A percentile compares a stretch with the other conserved stretches of the same genome.
Evolutionary conservation across 2,888 invertebrate genomes (phyloP).

Genomic region (Drosophila pegasa): DNA sequence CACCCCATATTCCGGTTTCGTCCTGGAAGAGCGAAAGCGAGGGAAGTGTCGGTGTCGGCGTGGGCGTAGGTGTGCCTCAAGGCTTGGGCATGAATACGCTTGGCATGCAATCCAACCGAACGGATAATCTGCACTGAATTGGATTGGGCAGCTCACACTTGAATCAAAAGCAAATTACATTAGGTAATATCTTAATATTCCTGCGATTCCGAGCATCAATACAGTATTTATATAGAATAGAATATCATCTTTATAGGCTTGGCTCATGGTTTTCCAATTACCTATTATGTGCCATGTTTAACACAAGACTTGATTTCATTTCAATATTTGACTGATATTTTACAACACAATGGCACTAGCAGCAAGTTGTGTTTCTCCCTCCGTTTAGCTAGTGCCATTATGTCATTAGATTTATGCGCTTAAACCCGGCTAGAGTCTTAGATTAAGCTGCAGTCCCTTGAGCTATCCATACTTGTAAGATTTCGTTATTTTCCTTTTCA

Average conservation of each 20-base stretch:
- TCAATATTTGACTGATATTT: constrained; percentile 69
- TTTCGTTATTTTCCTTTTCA: constrained; percentile 18
- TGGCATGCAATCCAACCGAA: constrained; percentile 60
- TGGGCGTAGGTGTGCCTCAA: constrained; percentile 56
- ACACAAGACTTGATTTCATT: constrained; percentile 74
- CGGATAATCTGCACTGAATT: constrained; percentile 67
- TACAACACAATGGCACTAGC: constrained; percentile 44
- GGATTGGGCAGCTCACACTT: constrained; percentile 6
- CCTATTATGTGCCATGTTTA: constrained; percentile 72
- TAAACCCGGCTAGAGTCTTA: constrained; percentile 34
- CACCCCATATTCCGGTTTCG: constrained; percentile 94
- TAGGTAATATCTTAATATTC: constrained; percentile 42
- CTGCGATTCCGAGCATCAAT: constrained; percentile 39
- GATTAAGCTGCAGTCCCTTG: constrained; percentile 29
- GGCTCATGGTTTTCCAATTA: constrained; percentile 70
- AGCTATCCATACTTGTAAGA: constrained; percentile 27
- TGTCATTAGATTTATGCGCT: constrained; percentile 54
- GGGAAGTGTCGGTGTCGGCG: constrained; percentile 56
- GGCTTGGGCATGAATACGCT: constrained; percentile 61
- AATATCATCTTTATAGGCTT: constrained; percentile 67
- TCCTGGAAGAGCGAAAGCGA: constrained; percentile 94
- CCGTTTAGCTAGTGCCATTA: constrained; percentile 23
- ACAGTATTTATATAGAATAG: constrained; percentile 61
- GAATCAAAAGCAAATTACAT: constrained; percentile 34
- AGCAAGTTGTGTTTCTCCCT: constrained; percentile 10